Evolutionary conservation across 2,888 invertebrate genomes (phyloP), one percentile per base, ranked within the genome.

Genomic region (Sphaerophoria rueppellii): DNA sequence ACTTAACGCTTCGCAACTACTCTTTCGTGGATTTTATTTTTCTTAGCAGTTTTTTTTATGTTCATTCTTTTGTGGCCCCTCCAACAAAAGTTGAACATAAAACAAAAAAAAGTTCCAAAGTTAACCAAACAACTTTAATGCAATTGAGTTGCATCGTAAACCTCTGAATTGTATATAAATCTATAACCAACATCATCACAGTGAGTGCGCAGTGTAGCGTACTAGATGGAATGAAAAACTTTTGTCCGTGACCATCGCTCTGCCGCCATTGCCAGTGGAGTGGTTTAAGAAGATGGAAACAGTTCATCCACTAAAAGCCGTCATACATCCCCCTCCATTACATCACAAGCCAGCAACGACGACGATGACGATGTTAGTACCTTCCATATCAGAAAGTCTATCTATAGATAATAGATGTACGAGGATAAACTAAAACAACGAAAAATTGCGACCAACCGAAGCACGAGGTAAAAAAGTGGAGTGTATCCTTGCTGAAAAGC

Each of bases 251-350:
- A 73, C 81, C 76, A 81, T 81, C 63, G 72, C 14, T 24, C 81
- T 72, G 77, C 77, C 63, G 72, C 14, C 43, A 60, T 43, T 70
- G 50, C 60, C 43, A 60, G 52, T 57, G 73, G 73, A 54, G 70
- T 14, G 63, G 65, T 65, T 34, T 14, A 60, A 65, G 43, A 16
- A 69, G 73, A 46, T 40, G 9, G 34, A 32, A 74, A 61, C 80
- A 69, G 83, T 81, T 76, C 85, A 77, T 85, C 77, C 73, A 76
- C 85, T 85, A 77, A 85, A 81, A 81, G 81, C 85, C 73, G 63
- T 24, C 24, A 24, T 24, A 24, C 24, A 24, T 24, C 24, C 24
- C 24, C 24, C 24, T 24, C 24, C 24, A 24, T 24, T 81, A 54
- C 67, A 65, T 50, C 50, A 70, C 73, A 76, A 55, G 24, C 75